Evolutionary conservation across 2,888 invertebrate genomes (phyloP).

Genomic region (Tolmerus cingulatus): DNA sequence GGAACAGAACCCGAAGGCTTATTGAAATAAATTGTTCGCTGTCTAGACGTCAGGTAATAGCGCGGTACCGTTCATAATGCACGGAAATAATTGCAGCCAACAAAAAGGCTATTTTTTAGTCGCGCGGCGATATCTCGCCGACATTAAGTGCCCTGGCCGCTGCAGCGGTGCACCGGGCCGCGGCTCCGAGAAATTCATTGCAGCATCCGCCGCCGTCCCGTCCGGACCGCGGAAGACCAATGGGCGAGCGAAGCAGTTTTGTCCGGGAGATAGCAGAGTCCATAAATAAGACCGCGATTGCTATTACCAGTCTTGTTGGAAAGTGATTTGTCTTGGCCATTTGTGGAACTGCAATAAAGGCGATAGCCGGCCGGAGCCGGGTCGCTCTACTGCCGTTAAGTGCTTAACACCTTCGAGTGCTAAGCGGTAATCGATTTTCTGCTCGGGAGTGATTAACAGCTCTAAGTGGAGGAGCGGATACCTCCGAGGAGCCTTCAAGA

Average conservation of each 20-base stretch:
- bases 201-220: not conserved
- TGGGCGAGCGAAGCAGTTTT: slow-evolving; percentile 9
- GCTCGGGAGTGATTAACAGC: slow-evolving; percentile 31
- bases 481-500: not conserved
- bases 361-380: not conserved
- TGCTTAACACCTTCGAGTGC: slow-evolving; percentile 37
- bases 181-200: slow-evolving; percentile 3
- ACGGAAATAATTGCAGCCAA: slow-evolving; percentile 25
- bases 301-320: slow-evolving; percentile 24
- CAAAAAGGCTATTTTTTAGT: slow-evolving; percentile 5
- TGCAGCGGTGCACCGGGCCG: not conserved
- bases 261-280: not conserved
- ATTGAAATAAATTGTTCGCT: slow-evolving; percentile 35
- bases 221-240: not conserved
- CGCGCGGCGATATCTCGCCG: not conserved
- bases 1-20: slow-evolving; percentile 18
- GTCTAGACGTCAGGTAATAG: slow-evolving; percentile 41
- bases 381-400: not conserved
- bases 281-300: slow-evolving; percentile 25
- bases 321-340: slow-evolving; percentile 38
- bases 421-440: slow-evolving; percentile 34
- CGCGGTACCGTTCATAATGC: slow-evolving; percentile 36
- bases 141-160: slow-evolving; percentile 3
- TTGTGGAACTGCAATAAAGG: not conserved
- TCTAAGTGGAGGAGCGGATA: not conserved